Conservation (phyloP, 2,113 vertebrate species). For the Verasper variegatus region DNA sequence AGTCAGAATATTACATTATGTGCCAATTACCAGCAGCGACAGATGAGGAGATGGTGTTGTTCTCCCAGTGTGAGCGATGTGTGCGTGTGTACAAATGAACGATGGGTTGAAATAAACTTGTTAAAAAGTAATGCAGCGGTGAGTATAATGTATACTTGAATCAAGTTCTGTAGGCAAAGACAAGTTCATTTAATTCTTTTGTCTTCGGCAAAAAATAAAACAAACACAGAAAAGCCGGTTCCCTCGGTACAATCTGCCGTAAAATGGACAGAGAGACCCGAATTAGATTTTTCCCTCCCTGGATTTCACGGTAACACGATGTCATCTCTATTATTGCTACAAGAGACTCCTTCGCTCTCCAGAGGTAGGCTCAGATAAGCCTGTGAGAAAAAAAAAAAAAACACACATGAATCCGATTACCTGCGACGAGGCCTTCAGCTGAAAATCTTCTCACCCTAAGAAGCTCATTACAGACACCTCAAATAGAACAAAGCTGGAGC, state of each 20-base stretch:
- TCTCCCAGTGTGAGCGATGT: too few relatives aligned
- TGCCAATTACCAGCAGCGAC: too few relatives aligned
- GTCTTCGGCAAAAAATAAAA: not conserved
- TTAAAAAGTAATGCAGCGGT: too few relatives aligned
- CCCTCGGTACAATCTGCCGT: not conserved
- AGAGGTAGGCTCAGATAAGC: not conserved
- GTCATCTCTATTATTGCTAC: conserved; percentile 24
- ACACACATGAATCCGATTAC: conserved; percentile 58
- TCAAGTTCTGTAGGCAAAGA: not conserved
- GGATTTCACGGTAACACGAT: not conserved
- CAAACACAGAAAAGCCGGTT: not conserved
- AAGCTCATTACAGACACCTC: conserved; percentile 52
- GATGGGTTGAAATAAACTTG: too few relatives aligned
- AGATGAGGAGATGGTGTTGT: too few relatives aligned
- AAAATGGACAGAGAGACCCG: not conserved
- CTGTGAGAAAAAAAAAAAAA: conserved; percentile 35
- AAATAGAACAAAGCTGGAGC: not conserved
- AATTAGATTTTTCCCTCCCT: not conserved
- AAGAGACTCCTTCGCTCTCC: not conserved
- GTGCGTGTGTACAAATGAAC: too few relatives aligned
- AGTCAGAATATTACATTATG: not conserved
- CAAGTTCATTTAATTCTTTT: not conserved
- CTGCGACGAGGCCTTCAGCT: conserved; percentile 42
- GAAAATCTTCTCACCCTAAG: conserved; percentile 55
- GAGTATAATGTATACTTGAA: not conserved